These are phyloP conservation scores for Rousettus leschenaultii DNA, from an alignment of 2,113 vertebrate species.

Conservation along the genomic window DNA sequence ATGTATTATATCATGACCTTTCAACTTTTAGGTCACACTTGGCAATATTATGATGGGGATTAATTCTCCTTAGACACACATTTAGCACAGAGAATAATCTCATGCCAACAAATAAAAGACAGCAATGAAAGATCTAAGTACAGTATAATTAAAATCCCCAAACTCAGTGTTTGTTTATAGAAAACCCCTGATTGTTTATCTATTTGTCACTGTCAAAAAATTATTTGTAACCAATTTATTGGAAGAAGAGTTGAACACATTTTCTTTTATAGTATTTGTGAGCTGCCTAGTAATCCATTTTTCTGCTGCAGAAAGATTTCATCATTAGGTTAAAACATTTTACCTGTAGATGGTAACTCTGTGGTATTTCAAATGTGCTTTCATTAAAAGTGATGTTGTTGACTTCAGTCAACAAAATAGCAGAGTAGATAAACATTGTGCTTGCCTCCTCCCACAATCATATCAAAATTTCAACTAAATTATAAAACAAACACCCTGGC, in stretches of 20 bases:
- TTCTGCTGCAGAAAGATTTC: background rate
- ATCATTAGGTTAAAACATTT: background rate
- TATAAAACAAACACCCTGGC: too few species aligned
- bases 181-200: background rate
- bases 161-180: background rate
- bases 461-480: too few species aligned
- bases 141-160: conserved; percentile 2
- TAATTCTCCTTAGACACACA: background rate
- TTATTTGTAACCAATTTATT: conserved; percentile 23
- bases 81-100: conserved; percentile 9
- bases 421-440: too few species aligned
- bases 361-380: conserved; percentile 11
- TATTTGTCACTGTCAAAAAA: background rate
- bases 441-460: too few species aligned
- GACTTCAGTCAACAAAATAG: too few species aligned
- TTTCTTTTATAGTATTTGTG: conserved; percentile 27
- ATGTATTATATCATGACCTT: background rate
- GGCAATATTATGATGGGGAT: background rate
- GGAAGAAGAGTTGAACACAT: conserved; percentile 6
- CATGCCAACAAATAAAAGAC: background rate
- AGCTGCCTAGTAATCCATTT: conserved; percentile 22
- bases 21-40: background rate
- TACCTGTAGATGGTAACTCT: background rate
- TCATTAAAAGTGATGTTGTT: background rate
- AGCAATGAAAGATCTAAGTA: conserved; percentile 7